These are phyloP conservation scores for Salminus brasiliensis DNA, from an alignment of 2,113 vertebrate species.

Conservation along the genomic window DNA sequence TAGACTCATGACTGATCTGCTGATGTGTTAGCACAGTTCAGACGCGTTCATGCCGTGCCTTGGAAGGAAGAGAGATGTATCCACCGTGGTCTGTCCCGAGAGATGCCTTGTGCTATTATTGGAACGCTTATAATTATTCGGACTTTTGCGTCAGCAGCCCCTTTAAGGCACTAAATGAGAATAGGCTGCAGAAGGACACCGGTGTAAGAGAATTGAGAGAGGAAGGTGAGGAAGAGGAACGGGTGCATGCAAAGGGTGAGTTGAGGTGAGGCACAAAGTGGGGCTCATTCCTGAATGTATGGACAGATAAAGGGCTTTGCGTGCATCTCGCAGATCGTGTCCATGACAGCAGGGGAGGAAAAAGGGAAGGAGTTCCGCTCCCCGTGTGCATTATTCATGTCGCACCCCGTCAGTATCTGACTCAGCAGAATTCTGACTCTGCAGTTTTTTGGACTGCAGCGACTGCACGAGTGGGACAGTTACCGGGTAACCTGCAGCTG, in stretches of 20 bases:
- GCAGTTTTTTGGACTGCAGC: constrained; percentile 61
- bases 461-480: not conserved
- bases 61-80: not conserved
- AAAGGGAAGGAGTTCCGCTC: constrained; percentile 64
- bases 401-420: constrained; percentile 33
- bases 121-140: not conserved
- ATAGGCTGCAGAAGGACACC: constrained; percentile 24
- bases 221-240: constrained; percentile 35
- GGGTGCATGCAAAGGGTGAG: not conserved
- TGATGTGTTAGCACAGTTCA: constrained; percentile 25
- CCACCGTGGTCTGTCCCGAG: not conserved
- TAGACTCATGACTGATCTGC: not conserved
- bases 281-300: not conserved
- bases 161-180: not conserved
- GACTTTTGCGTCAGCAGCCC: not conserved
- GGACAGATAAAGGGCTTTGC: not conserved
- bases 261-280: not conserved
- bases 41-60: not conserved
- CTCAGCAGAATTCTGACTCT: constrained; percentile 66
- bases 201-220: constrained; percentile 35
- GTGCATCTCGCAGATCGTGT: not conserved
- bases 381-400: constrained; percentile 69
- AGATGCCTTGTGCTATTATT: constrained; percentile 18
- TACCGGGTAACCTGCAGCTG: constrained; percentile 21
- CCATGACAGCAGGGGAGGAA: constrained; percentile 55